Conservation (phyloP, 2,888 invertebrate species). For the Caenorhabditis zanzibari region DNA sequence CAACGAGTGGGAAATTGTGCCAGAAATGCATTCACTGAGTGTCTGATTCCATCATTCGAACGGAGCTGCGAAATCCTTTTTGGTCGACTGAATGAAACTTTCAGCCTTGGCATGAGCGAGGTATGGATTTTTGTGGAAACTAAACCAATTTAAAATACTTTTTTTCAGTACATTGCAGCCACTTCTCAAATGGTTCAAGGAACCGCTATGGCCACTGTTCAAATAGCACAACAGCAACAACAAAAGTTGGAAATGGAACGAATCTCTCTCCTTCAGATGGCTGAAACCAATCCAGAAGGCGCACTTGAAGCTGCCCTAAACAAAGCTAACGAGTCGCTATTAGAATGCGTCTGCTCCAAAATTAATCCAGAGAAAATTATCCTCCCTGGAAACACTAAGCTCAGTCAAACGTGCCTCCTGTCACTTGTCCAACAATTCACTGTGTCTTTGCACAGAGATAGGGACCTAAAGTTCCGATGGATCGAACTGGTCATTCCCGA, state of each 20-base stretch:
- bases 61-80: conserved; percentile 87
- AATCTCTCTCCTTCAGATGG: conserved; percentile 25
- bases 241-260: conserved; percentile 39
- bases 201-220: conserved; percentile 44
- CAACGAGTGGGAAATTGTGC: conserved; percentile 51
- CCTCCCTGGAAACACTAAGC: conserved; percentile 75
- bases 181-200: conserved; percentile 51
- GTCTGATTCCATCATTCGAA: conserved; percentile 76
- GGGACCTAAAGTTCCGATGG: conserved; percentile 77
- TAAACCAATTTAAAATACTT: neutral
- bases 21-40: conserved; percentile 37
- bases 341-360: conserved; percentile 91
- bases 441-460: conserved; percentile 72
- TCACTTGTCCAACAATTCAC: conserved; percentile 92
- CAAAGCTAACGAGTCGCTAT: conserved; percentile 92
- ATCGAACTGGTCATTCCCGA: conserved; percentile 70
- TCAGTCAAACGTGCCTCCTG: conserved; percentile 93
- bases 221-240: conserved; percentile 53
- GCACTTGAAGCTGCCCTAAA: conserved; percentile 87
- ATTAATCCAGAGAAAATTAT: conserved; percentile 89
- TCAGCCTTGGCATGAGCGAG: conserved; percentile 90
- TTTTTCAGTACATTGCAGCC: conserved; percentile 43
- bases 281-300: conserved; percentile 45
- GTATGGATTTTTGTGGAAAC: neutral
- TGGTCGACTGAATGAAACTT: conserved; percentile 92